These are phyloP conservation scores for Halyomorpha halys DNA, from an alignment of 1,140 invertebrate species.

Conservation along the genomic window DNA sequence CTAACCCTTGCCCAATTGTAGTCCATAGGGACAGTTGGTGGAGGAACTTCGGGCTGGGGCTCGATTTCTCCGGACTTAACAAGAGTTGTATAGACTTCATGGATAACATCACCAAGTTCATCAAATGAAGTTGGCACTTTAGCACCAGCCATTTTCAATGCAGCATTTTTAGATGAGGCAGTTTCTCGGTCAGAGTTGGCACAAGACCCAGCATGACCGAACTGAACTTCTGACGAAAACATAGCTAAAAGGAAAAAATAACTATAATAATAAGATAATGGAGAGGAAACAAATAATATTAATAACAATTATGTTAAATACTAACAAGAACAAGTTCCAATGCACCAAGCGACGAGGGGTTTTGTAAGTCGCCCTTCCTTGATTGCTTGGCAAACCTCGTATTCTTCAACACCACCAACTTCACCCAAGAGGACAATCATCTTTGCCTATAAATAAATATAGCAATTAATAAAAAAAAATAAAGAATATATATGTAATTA, in stretches of 20 bases:
- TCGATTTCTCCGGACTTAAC: conserved; percentile 74
- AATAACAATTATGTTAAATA: conserved; percentile 5
- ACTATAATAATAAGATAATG: background rate
- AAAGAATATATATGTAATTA: too few species aligned
- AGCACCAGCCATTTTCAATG: conserved; percentile 71
- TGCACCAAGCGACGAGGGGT: conserved; percentile 96
- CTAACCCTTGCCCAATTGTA: conserved; percentile 91
- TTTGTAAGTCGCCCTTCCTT: conserved; percentile 76
- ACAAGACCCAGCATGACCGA: conserved; percentile 97
- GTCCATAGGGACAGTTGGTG: conserved; percentile 99
- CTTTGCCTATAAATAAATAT: conserved; percentile 53
- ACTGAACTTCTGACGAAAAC: conserved; percentile 97
- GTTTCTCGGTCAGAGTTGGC: conserved; percentile 94
- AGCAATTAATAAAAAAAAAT: conserved; percentile 3
- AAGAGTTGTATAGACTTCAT: conserved; percentile 65
- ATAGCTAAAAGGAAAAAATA: conserved; percentile 45
- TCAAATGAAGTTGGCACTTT: conserved; percentile 90
- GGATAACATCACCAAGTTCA: conserved; percentile 69
- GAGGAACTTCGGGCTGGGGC: conserved; percentile 81
- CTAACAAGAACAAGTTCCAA: conserved; percentile 74
- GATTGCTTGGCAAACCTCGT: conserved; percentile 87
- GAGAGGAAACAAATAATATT: background rate
- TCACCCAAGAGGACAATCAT: conserved; percentile 94
- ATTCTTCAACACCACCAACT: conserved; percentile 98
- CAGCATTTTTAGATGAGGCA: conserved; percentile 83